Percentiles rank a stretch among this genome's conserved stretches.
Evolutionary conservation across 2,113 vertebrate genomes (phyloP).

Genomic region (Oryzias woworae): DNA sequence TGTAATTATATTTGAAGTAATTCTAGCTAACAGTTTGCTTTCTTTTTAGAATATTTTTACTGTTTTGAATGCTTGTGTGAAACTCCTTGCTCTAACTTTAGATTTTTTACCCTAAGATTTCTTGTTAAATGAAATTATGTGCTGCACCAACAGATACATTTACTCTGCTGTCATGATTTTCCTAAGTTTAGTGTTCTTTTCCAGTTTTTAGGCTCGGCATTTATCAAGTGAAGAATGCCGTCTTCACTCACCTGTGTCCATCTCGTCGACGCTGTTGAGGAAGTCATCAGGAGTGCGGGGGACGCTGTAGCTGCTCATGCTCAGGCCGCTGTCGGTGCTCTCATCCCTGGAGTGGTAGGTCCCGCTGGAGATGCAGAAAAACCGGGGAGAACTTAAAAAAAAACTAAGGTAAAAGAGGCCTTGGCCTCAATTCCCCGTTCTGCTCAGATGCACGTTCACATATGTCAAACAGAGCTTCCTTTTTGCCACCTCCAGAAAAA

Average conservation of each 20-base stretch:
- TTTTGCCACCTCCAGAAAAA: constrained; percentile 25
- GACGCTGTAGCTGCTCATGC: constrained; percentile 99
- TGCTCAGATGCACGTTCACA: constrained; percentile 15
- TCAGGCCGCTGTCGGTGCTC: constrained; percentile 96
- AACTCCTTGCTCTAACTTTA: no score
- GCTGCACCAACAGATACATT: no score
- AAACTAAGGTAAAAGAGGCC: not conserved
- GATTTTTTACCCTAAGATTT: no score
- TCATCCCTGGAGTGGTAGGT: constrained; percentile 98
- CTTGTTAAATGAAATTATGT: no score
- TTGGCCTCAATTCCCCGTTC: constrained; percentile 13
- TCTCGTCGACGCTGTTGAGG: constrained; percentile 98
- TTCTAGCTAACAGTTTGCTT: no score
- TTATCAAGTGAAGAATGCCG: not conserved
- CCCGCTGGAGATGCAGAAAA: constrained; percentile 76
- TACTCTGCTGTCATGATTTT: no score
- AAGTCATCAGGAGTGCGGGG: constrained; percentile 98
- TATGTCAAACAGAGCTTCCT: constrained; percentile 5
- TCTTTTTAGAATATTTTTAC: no score
- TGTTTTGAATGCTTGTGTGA: no score
- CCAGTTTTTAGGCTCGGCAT: no score
- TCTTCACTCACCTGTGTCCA: constrained; percentile 89
- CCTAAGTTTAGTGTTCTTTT: no score
- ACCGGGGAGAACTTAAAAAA: not conserved
- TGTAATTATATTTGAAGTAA: no score